phyloP scores from a whole-genome alignment of 2,888 invertebrate species.

The Scrobipalpa costella region DNA sequence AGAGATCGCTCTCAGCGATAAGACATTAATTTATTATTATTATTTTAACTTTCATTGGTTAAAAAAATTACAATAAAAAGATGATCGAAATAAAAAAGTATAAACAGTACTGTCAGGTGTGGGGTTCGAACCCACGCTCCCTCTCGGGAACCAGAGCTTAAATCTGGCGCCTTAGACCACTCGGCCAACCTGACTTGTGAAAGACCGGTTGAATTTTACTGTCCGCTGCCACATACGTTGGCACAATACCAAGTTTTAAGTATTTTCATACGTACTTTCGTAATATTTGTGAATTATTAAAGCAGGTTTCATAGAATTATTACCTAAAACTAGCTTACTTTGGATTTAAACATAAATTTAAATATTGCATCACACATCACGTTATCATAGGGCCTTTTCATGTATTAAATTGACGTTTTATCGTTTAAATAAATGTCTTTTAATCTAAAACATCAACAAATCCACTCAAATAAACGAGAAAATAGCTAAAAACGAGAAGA shows the following conservation, averaged over 20 bases:
- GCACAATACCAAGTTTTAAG: conserved; percentile 19
- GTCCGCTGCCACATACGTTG: conserved; percentile 14
- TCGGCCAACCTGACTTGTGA: conserved; percentile 86
- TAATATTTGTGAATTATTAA: not conserved
- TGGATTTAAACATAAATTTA: not conserved
- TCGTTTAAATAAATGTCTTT: not conserved
- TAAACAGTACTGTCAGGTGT: conserved; percentile 83
- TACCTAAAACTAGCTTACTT: not conserved
- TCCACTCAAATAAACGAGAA: not conserved
- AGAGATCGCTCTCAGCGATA: too few relatives aligned
- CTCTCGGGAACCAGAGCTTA: conserved; percentile 90
- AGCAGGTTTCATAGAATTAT: not conserved
- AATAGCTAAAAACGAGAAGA: too few relatives aligned
- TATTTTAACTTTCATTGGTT: too few relatives aligned
- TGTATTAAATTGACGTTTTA: not conserved
- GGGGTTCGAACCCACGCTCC: conserved; percentile 93
- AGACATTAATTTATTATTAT: not conserved
- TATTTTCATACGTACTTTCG: conserved; percentile 29
- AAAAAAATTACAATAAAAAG: conserved; percentile 30
- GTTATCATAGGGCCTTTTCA: not conserved
- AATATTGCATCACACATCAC: not conserved
- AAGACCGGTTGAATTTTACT: conserved; percentile 31
- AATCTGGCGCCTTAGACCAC: conserved; percentile 92
- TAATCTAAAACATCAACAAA: not conserved
- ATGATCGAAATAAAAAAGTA: conserved; percentile 34